Conservation (phyloP, 2,888 invertebrate species). For the Orthonychiurus folsomi region DNA sequence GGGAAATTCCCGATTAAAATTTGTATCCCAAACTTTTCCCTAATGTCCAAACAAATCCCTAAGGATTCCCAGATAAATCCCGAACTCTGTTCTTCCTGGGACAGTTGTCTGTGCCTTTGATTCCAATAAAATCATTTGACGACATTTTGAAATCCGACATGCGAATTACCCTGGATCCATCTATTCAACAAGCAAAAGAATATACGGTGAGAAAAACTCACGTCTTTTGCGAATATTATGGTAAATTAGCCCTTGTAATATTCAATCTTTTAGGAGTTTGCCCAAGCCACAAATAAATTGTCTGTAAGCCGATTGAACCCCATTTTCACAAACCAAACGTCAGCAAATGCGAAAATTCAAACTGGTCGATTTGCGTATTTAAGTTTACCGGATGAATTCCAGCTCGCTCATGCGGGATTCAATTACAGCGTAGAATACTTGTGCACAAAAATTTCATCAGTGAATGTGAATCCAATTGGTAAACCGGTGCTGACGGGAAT, state of each 20-base stretch:
- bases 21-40: no score
- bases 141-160: neutral
- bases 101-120: neutral
- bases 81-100: no score
- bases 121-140: neutral
- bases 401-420: neutral
- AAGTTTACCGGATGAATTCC: neutral
- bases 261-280: no score
- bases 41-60: no score
- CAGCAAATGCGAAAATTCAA: neutral
- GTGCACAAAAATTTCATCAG: neutral
- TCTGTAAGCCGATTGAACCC: no score
- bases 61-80: no score
- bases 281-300: no score
- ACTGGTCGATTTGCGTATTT: neutral
- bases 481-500: neutral
- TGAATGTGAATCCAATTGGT: neutral
- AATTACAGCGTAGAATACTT: neutral
- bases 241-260: no score
- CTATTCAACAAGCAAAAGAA: neutral
- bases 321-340: no score
- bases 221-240: no score
- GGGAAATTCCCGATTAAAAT: no score
- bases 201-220: no score
- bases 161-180: neutral